Conservation (phyloP, 2,797 vertebrate species). For the Harpagifer antarcticus region DNA sequence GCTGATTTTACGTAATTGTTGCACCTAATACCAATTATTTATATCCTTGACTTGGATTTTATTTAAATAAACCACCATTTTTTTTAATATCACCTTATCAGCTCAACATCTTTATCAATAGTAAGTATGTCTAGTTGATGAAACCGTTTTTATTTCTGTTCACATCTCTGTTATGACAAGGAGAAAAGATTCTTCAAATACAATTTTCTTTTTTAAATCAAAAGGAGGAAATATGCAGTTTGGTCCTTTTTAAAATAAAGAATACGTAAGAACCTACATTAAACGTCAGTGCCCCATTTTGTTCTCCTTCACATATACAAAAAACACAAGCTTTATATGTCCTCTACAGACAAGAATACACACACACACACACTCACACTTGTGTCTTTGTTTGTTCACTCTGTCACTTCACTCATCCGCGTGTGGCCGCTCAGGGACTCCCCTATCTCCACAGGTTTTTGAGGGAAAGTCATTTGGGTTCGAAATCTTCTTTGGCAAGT, state of each 20-base stretch:
- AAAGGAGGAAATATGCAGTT: background rate
- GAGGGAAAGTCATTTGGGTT: conserved; percentile 96
- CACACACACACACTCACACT: conserved; percentile 59
- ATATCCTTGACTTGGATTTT: background rate
- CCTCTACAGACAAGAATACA: conserved; percentile 12
- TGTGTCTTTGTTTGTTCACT: conserved; percentile 88
- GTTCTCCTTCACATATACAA: conserved; percentile 57
- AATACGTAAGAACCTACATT: conserved; percentile 47
- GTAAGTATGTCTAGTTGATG: background rate
- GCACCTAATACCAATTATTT: background rate
- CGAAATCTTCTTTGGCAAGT: conserved; percentile 94
- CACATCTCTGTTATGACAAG: background rate
- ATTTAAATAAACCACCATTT: background rate
- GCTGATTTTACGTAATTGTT: background rate
- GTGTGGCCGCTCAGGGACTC: conserved; percentile 88
- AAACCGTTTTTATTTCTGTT: background rate
- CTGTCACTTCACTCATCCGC: conserved; percentile 87
- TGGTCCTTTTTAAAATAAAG: background rate
- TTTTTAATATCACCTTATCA: background rate
- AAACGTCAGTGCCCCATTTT: conserved; percentile 67
- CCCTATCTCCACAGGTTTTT: conserved; percentile 87
- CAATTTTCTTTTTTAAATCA: background rate
- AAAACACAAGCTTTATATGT: conserved; percentile 25
- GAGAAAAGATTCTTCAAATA: conserved; percentile 2
- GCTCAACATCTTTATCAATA: background rate